Percentiles rank a stretch among this genome's conserved stretches.
phyloP scores from a whole-genome alignment of 2,797 vertebrate genomes.

The Gymnocypris eckloni region DNA sequence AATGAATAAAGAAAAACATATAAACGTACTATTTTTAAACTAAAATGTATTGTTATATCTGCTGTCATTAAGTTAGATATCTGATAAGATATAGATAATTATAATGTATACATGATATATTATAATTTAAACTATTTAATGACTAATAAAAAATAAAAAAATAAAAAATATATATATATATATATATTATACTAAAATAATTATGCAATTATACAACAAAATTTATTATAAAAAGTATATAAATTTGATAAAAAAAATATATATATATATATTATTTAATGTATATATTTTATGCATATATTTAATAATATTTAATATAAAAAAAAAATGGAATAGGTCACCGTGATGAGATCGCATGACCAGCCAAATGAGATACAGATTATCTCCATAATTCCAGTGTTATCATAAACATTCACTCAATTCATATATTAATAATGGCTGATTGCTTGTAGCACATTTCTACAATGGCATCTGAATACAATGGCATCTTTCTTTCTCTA shows the following conservation, averaged over 20 bases:
- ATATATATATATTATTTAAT: neutral
- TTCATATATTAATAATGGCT: no score
- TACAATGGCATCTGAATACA: neutral
- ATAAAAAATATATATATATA: no score
- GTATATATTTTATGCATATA: neutral
- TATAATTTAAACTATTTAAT: neutral
- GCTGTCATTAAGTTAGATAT: no score
- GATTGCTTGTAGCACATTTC: neutral
- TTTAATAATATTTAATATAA: neutral
- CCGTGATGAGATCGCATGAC: neutral
- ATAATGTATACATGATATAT: neutral
- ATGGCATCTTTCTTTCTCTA: slow-evolving; percentile 17
- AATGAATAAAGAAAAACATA: no score
- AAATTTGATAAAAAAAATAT: neutral
- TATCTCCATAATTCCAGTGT: neutral
- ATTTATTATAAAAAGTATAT: neutral
- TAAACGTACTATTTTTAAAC: no score
- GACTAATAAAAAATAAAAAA: no score
- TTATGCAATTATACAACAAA: neutral
- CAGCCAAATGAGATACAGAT: neutral
- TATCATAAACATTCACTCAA: neutral
- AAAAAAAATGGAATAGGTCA: neutral
- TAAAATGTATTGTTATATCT: no score
- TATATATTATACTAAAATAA: neutral
- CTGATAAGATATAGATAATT: no score